A percentile compares a stretch with the other conserved stretches of the same genome.
Evolutionary conservation across 2,113 vertebrate genomes (phyloP).

Genomic region (Labrus mixtus): DNA sequence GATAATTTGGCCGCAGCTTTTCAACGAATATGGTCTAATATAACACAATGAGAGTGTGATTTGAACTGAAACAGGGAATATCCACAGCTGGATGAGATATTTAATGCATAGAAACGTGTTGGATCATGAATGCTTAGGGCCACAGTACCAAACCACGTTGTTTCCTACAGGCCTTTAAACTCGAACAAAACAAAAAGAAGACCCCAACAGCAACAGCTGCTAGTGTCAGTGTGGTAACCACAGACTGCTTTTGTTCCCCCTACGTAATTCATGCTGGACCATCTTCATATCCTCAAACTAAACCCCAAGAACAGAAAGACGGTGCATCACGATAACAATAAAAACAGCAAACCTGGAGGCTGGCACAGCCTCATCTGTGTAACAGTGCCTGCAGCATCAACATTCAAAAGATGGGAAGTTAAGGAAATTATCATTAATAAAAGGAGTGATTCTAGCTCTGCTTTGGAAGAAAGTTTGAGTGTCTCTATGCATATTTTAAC

Average conservation of each 20-base stretch:
- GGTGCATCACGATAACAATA: slow-evolving; percentile 40
- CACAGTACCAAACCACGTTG: slow-evolving; percentile 16
- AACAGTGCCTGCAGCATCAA: slow-evolving; percentile 47
- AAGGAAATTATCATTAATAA: slow-evolving; percentile 38
- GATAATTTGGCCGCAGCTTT: slow-evolving; percentile 9
- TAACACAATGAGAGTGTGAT: not conserved
- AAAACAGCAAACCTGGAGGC: slow-evolving; percentile 10
- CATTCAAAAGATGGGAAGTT: slow-evolving; percentile 5
- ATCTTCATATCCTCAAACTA: slow-evolving; percentile 32
- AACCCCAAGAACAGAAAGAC: slow-evolving; percentile 27
- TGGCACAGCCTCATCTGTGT: not conserved
- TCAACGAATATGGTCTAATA: not conserved
- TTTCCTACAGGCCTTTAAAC: slow-evolving; percentile 19
- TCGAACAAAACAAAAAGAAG: slow-evolving; percentile 26
- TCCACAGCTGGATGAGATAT: not conserved
- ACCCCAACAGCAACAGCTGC: slow-evolving; percentile 27
- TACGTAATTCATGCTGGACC: slow-evolving; percentile 4
- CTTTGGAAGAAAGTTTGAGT: not conserved
- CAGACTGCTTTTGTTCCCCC: slow-evolving; percentile 21
- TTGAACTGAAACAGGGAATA: slow-evolving; percentile 16
- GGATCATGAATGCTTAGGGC: not conserved
- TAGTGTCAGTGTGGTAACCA: slow-evolving; percentile 20
- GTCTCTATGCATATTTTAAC: not conserved
- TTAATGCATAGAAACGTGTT: slow-evolving; percentile 4
- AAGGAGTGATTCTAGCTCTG: not conserved